phyloP scores from a whole-genome alignment of 1,140 invertebrate species.

The Andrena cerasifolii region DNA sequence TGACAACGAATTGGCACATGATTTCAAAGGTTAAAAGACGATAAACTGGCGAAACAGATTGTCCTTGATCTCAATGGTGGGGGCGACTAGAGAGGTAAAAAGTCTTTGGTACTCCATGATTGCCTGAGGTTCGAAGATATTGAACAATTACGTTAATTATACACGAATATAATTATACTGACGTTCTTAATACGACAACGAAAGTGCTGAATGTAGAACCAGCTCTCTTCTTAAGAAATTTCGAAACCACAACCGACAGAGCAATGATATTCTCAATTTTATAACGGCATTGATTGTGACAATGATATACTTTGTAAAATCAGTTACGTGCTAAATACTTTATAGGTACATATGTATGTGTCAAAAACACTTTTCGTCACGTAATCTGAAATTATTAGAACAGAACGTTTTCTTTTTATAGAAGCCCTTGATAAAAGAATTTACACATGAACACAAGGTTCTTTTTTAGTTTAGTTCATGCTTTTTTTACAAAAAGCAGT shows the following conservation, averaged over 20 bases:
- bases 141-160: background rate
- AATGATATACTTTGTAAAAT: conserved; percentile 37
- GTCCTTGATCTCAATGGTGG: background rate
- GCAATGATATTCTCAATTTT: background rate
- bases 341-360: too few relatives aligned
- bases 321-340: too few relatives aligned
- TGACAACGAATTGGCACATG: conserved; percentile 27
- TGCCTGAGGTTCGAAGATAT: background rate
- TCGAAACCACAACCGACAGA: background rate
- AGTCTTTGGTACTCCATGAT: background rate
- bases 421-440: conserved; percentile 13
- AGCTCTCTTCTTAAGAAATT: conserved; percentile 2
- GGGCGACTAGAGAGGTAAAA: background rate
- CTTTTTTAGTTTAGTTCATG: background rate
- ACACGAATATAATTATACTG: background rate
- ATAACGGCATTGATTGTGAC: conserved; percentile 42
- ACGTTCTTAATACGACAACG: background rate
- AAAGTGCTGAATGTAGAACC: conserved; percentile 6
- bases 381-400: background rate
- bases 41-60: background rate
- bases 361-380: too few relatives aligned
- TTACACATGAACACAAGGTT: conserved; percentile 28
- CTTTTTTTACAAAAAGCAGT: background rate
- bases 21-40: background rate
- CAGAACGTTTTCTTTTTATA: background rate